Evolutionary conservation across 1,140 invertebrate species (phyloP).

Genomic region (Bombus affinis): DNA sequence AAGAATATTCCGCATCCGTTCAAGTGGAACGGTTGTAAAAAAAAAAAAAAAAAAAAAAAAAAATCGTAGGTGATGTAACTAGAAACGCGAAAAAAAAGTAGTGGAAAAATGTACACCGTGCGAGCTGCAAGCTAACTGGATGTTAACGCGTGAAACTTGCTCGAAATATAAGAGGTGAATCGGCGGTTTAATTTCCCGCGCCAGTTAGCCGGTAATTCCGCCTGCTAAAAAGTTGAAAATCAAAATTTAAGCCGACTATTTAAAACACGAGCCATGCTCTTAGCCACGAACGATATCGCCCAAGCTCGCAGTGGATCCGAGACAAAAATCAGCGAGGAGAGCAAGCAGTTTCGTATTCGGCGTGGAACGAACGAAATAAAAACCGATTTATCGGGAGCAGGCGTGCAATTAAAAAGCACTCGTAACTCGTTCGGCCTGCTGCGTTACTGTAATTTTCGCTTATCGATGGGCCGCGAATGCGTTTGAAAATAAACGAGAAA

Average conservation of each 20-base stretch:
- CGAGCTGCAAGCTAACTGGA: not conserved
- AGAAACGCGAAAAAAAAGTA: not conserved
- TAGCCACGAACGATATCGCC: slow-evolving; percentile 4
- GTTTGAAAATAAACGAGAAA: slow-evolving; percentile 12
- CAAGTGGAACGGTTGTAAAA: not conserved
- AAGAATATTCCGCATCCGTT: not conserved
- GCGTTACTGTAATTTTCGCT: slow-evolving; percentile 32
- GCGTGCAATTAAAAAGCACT: slow-evolving; percentile 42
- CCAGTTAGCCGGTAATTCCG: not conserved
- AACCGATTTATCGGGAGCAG: slow-evolving; percentile 27
- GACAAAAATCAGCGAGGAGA: not conserved
- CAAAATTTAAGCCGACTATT: slow-evolving; percentile 20
- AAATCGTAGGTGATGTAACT: not conserved
- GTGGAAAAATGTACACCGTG: not conserved
- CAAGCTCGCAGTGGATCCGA: too few relatives aligned
- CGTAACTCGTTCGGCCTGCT: slow-evolving; percentile 17
- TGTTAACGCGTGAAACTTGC: not conserved
- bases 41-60: too few relatives aligned
- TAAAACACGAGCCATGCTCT: not conserved
- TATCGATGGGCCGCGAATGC: slow-evolving; percentile 31
- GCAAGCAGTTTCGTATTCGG: not conserved
- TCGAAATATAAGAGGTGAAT: not conserved
- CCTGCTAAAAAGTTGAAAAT: slow-evolving; percentile 1
- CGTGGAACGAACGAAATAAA: slow-evolving; percentile 21
- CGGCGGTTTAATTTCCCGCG: not conserved